These are phyloP conservation scores for Theodoxus fluviatilis DNA, from an alignment of 2,888 invertebrate species.

Conservation along the genomic window DNA sequence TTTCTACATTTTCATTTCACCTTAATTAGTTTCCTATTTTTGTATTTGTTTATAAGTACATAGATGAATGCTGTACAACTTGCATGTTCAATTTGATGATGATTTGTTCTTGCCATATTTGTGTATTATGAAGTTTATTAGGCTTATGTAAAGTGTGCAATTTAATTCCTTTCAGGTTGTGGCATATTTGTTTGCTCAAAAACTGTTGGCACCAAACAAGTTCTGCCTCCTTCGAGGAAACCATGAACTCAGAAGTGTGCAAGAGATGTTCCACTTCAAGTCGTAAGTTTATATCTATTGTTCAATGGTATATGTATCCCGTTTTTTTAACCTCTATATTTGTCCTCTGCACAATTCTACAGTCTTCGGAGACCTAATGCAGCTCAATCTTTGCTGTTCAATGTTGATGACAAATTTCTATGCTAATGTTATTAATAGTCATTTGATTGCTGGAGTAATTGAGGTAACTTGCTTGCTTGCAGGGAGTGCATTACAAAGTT, in stretches of 20 bases:
- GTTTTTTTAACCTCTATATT: no score
- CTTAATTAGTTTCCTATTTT: not conserved
- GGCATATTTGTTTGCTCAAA: conserved; percentile 76
- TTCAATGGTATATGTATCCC: not conserved
- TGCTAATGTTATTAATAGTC: not conserved
- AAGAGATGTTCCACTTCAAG: conserved; percentile 78
- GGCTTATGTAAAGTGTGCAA: no score
- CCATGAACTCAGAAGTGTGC: conserved; percentile 78
- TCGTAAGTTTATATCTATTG: conserved; percentile 66
- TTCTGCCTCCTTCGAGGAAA: conserved; percentile 76
- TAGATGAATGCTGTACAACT: not conserved
- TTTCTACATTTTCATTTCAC: not conserved
- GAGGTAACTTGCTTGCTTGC: conserved; percentile 39
- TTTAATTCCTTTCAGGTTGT: conserved; percentile 69
- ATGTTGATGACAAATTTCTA: not conserved
- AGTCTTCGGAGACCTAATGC: no score
- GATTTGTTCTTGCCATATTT: no score
- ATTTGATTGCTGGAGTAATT: not conserved
- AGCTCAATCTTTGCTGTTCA: not conserved
- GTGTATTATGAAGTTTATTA: no score
- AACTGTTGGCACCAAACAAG: conserved; percentile 74
- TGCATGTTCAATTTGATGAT: no score
- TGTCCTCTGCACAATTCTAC: no score
- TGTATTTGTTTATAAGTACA: not conserved
- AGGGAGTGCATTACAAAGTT: conserved; percentile 77